These are phyloP conservation scores for Mormyrus iriodes DNA, from an alignment of 2,113 vertebrate genomes.

Conservation along the genomic window DNA sequence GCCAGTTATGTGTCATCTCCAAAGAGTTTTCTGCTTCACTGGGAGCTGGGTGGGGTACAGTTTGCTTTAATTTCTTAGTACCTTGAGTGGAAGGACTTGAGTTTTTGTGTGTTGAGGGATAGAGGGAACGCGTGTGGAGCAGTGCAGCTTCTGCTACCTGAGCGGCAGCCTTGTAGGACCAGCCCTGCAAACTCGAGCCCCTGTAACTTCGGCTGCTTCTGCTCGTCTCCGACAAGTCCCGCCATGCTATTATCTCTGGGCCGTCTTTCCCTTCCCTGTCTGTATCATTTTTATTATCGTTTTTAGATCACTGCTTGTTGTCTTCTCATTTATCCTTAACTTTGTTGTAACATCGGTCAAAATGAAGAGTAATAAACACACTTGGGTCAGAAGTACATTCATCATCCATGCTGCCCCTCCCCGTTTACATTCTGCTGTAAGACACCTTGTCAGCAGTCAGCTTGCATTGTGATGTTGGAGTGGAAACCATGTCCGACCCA, in stretches of 20 bases:
- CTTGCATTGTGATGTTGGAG: not conserved
- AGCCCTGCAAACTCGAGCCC: not conserved
- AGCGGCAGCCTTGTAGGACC: not conserved
- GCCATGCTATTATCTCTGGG: not conserved
- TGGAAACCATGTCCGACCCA: not conserved
- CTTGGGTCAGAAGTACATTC: slow-evolving; percentile 22
- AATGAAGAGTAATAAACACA: slow-evolving; percentile 28
- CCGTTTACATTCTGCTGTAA: not conserved
- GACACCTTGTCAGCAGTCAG: not conserved
- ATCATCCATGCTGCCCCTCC: not conserved
- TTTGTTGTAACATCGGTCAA: slow-evolving; percentile 32
- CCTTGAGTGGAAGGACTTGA: slow-evolving; percentile 21
- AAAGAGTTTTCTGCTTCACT: slow-evolving; percentile 36
- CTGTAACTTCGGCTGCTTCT: not conserved
- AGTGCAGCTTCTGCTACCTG: not conserved
- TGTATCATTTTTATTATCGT: slow-evolving; percentile 15
- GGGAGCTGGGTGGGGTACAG: slow-evolving; percentile 11
- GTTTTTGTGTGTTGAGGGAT: slow-evolving; percentile 13
- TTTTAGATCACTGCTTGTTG: slow-evolving; percentile 16
- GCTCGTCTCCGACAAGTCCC: not conserved
- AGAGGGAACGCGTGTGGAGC: not conserved
- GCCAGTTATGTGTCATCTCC: slow-evolving; percentile 31
- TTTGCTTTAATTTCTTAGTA: slow-evolving; percentile 33
- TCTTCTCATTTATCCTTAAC: slow-evolving; percentile 16
- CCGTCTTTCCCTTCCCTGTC: not conserved